These are phyloP conservation scores for Tridacna gigas DNA, from an alignment of 2,888 invertebrate species.

Conservation along the genomic window DNA sequence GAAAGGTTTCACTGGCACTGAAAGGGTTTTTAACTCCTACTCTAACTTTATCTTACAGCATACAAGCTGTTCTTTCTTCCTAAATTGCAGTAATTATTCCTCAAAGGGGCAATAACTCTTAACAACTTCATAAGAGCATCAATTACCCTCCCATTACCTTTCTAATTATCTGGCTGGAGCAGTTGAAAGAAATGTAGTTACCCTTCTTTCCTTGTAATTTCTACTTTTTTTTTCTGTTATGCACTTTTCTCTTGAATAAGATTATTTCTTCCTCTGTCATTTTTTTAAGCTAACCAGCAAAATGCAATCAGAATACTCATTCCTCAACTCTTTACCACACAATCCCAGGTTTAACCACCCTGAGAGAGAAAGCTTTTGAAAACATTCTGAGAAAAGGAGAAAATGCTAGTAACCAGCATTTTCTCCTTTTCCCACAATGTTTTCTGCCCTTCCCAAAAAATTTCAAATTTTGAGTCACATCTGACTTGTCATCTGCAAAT, in stretches of 20 bases:
- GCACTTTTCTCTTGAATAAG: no score
- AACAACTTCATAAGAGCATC: conserved; percentile 31
- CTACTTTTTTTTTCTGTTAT: no score
- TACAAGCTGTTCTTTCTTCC: conserved; percentile 90
- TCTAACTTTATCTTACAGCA: background rate
- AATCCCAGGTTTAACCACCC: no score
- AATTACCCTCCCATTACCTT: conserved; percentile 44
- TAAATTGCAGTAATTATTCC: conserved; percentile 78
- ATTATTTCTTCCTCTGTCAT: no score
- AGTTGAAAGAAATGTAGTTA: background rate
- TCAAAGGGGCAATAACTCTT: conserved; percentile 43
- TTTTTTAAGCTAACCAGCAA: no score
- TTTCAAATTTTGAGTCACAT: no score
- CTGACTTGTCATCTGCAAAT: no score
- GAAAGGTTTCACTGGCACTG: no score
- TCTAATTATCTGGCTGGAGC: conserved; percentile 9
- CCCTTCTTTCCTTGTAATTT: background rate
- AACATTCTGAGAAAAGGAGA: no score
- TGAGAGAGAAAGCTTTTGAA: background rate
- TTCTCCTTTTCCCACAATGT: conserved; percentile 1
- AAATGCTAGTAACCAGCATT: background rate
- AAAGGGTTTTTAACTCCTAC: no score
- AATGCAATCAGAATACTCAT: no score
- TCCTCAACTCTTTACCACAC: no score
- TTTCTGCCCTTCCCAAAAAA: background rate